These are phyloP conservation scores for Akabosia matsudoensis DNA, from an alignment of 1,140 invertebrate species.

Conservation along the genomic window DNA sequence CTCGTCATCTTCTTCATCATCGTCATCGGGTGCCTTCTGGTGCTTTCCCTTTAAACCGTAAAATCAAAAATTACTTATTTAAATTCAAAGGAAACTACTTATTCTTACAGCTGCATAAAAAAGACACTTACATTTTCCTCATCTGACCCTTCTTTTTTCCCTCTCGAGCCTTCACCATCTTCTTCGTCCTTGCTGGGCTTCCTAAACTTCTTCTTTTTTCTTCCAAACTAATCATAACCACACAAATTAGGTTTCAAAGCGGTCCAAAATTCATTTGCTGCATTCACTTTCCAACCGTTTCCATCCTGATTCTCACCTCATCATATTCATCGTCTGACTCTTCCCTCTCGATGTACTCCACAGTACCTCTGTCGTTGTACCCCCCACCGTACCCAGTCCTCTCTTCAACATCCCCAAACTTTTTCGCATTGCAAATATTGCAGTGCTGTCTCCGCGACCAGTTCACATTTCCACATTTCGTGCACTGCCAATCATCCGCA, in stretches of 20 bases:
- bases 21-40: conserved; percentile 48
- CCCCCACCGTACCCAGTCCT: conserved; percentile 77
- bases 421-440: conserved; percentile 98
- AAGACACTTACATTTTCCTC: neutral
- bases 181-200: conserved; percentile 46
- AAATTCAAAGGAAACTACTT: too few relatives aligned
- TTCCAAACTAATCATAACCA: conserved; percentile 66
- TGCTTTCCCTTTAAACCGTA: neutral
- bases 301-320: conserved; percentile 59
- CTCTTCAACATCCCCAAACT: conserved; percentile 85
- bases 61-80: neutral
- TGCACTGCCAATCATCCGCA: conserved; percentile 98
- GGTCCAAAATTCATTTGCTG: neutral
- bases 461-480: conserved; percentile 96
- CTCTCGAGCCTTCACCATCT: conserved; percentile 53
- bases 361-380: conserved; percentile 88
- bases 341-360: conserved; percentile 85
- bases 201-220: conserved; percentile 73
- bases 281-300: conserved; percentile 6
- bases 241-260: conserved; percentile 1
- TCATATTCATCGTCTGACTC: conserved; percentile 89
- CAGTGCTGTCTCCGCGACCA: conserved; percentile 95
- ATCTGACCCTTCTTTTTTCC: conserved; percentile 48
- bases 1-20: conserved; percentile 54
- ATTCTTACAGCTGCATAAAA: too few relatives aligned